phyloP scores from a whole-genome alignment of 2,888 invertebrate genomes.

The Nezara viridula region DNA sequence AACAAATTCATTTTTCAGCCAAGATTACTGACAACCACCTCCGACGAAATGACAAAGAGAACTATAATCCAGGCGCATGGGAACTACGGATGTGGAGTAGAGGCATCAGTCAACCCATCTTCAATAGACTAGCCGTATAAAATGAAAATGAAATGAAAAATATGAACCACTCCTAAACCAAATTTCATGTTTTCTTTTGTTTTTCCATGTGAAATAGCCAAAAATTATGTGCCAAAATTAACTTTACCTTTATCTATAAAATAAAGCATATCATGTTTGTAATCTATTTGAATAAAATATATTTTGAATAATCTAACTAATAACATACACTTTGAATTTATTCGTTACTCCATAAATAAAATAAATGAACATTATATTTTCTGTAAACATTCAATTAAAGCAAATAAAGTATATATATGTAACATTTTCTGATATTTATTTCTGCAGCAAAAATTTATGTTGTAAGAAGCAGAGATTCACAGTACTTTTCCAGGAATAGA shows the following conservation, averaged over 20 bases:
- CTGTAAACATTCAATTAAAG: slow-evolving; percentile 11
- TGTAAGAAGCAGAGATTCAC: neutral
- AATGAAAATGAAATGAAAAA: too few relatives aligned
- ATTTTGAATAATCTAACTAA: slow-evolving; percentile 31
- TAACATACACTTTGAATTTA: neutral
- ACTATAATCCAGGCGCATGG: slow-evolving; percentile 64
- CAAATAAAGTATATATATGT: slow-evolving; percentile 28
- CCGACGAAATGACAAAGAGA: slow-evolving; percentile 64
- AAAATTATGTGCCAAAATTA: slow-evolving; percentile 48
- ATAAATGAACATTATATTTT: slow-evolving; percentile 36
- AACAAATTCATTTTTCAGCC: slow-evolving; percentile 62
- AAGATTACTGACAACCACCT: slow-evolving; percentile 63
- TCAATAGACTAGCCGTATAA: slow-evolving; percentile 60
- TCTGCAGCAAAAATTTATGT: neutral
- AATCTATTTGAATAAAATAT: slow-evolving; percentile 45
- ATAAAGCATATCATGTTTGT: slow-evolving; percentile 47
- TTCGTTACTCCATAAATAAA: neutral
- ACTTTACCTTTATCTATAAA: slow-evolving; percentile 21
- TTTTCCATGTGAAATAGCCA: neutral
- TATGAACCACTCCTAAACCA: slow-evolving; percentile 12
- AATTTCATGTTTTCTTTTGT: neutral
- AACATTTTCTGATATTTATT: neutral
- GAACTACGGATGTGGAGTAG: slow-evolving; percentile 56
- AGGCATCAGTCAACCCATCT: slow-evolving; percentile 64
- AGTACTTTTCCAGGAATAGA: neutral